Evolutionary conservation across 2,113 vertebrate species (phyloP).

Genomic region (Alectura lathami): DNA sequence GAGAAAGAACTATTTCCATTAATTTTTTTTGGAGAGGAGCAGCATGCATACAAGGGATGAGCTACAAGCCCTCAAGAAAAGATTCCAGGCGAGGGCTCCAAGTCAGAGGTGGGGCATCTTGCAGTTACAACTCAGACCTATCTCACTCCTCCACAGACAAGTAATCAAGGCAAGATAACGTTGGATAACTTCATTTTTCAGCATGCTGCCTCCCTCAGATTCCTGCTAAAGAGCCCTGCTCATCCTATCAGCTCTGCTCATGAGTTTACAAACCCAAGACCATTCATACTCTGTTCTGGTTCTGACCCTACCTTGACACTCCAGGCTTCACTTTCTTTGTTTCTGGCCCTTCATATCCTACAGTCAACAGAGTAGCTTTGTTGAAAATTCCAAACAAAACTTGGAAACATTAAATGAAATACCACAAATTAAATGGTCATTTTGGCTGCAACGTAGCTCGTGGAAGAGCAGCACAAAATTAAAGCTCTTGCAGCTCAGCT

Average conservation of each 20-base stretch:
- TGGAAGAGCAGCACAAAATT: not conserved
- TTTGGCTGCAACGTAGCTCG: not conserved
- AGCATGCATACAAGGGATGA: not conserved
- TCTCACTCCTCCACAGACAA: not conserved
- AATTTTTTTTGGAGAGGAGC: not conserved
- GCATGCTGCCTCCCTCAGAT: not conserved
- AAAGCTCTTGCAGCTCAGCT: not conserved
- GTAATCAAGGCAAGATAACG: not conserved
- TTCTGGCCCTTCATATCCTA: not conserved
- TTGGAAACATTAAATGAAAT: not conserved
- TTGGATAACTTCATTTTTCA: not conserved
- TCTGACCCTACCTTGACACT: not conserved
- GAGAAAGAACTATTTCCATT: not conserved
- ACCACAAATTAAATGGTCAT: not conserved
- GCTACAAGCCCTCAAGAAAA: not conserved
- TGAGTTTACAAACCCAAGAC: not conserved
- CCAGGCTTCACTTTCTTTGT: not conserved
- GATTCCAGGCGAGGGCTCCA: not conserved
- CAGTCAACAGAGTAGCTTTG: not conserved
- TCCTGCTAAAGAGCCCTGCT: not conserved
- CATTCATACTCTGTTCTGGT: not conserved
- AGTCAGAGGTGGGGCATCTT: not conserved
- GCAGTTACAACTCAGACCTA: not conserved
- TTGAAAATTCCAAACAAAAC: not conserved
- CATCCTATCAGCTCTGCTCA: not conserved